phyloP scores from a whole-genome alignment of 2,888 invertebrate genomes.

The Plagodis dolabraria region DNA sequence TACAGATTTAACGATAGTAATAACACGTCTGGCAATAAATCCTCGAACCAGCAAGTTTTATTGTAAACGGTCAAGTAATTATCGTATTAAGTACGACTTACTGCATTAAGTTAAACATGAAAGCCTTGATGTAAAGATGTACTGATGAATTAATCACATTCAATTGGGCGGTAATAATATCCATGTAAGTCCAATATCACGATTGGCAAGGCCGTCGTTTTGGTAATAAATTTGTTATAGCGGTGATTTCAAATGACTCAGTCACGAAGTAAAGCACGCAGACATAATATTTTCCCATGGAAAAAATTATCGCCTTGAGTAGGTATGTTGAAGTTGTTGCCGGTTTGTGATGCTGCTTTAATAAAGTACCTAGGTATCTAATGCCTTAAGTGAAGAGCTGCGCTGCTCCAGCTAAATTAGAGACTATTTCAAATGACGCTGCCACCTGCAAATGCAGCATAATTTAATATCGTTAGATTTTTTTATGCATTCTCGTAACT shows the following conservation, averaged over 20 bases:
- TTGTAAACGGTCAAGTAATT: constrained; percentile 28
- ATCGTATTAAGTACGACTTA: constrained; percentile 20
- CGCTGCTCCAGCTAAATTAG: too few relatives aligned
- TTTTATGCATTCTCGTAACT: too few relatives aligned
- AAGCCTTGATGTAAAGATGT: constrained; percentile 6
- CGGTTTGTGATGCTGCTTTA: too few relatives aligned
- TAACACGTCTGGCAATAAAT: constrained; percentile 43
- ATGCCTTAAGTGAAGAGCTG: too few relatives aligned
- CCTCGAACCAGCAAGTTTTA: constrained; percentile 38
- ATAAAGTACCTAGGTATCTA: too few relatives aligned
- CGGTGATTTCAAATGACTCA: background rate
- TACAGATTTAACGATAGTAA: constrained; percentile 59
- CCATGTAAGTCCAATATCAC: constrained; percentile 10
- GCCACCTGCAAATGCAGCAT: too few relatives aligned
- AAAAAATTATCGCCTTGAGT: too few relatives aligned
- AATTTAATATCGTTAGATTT: too few relatives aligned
- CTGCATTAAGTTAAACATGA: constrained; percentile 8
- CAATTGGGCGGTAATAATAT: background rate
- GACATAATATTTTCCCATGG: too few relatives aligned
- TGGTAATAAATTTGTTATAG: background rate
- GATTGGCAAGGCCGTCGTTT: constrained; percentile 7
- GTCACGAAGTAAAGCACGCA: background rate
- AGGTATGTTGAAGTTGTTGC: too few relatives aligned
- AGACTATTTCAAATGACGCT: too few relatives aligned
- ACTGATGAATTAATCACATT: constrained; percentile 7